Evolutionary conservation across 2,888 invertebrate species (phyloP), one percentile per base, ranked within the genome.

Genomic region (Drosophila paramelanica): DNA sequence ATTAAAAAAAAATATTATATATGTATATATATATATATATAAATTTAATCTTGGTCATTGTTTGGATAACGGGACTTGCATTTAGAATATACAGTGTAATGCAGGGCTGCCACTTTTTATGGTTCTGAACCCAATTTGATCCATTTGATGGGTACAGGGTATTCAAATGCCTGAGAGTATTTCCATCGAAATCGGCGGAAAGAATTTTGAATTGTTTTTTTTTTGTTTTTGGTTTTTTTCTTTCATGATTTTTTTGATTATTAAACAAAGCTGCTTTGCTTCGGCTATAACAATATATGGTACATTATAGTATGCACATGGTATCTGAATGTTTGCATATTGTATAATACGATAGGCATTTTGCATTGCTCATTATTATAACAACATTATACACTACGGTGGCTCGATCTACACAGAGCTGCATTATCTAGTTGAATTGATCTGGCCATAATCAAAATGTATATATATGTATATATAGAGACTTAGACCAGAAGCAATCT

Each of bases 141-240:
- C 13, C 13, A 33, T 25, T 39, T 13, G 1, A 38, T 33, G 49
- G 41, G 47, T 60, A 72, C 50, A 61, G 70, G 62, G 72, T 70
- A 77, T 53, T 33, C 25, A 45, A 59, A 52, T 66, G 79, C 79
- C 79, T 80, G 84, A 87, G 79, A 80, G 50, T 65, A 46, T 61
- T 60, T 77, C 41, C 55, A 81, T 67, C 45, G 60, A 53, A 45
- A 58, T 66, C 60, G 64, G 65, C 59, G 59, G 73, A 75, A 62
- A 66, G 45, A 58, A 70, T 57, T 60, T 58, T 39, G 17, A 45
- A 33, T 57, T 39, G 11, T 42, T 55, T 20, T 20, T 20, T 20
- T 20, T 20, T 20, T 20, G 2, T 23, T 23, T 23, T 23, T 23
- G 33, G 6, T 31, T 31, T 6, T 31, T 1, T 31, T 7, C 0